A percentile compares a stretch with the other conserved stretches of the same genome.
Evolutionary conservation across 2,113 vertebrate species (phyloP).

Genomic region (Madoqua kirkii): DNA sequence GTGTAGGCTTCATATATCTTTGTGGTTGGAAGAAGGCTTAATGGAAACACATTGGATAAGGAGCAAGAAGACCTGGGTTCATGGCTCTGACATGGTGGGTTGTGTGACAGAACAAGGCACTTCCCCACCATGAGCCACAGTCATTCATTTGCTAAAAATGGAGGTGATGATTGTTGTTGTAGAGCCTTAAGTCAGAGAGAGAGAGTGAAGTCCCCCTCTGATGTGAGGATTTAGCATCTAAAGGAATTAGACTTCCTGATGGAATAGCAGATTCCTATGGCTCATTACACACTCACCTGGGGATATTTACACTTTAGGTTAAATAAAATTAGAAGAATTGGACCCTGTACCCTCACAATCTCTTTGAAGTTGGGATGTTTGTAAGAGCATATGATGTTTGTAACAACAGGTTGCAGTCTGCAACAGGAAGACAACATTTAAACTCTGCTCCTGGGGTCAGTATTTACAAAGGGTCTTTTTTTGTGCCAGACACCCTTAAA

Average conservation of each 20-base stretch:
- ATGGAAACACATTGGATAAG: background rate
- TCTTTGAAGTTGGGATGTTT: background rate
- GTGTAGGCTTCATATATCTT: rapidly evolving
- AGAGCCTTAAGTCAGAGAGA: background rate
- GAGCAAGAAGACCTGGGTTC: background rate
- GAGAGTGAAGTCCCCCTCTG: background rate
- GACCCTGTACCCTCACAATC: background rate
- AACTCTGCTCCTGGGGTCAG: background rate
- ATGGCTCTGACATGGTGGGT: background rate
- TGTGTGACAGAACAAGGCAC: background rate
- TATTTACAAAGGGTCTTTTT: background rate
- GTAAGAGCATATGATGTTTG: background rate
- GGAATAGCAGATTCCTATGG: background rate
- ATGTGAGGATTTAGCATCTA: background rate
- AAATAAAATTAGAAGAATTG: background rate
- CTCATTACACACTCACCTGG: background rate
- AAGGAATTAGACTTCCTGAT: background rate
- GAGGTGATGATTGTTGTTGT: background rate
- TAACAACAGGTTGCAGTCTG: background rate
- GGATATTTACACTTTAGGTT: background rate
- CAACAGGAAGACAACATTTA: background rate
- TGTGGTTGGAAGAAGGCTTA: background rate
- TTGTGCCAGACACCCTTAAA: background rate
- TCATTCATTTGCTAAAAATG: background rate
- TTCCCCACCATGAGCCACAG: background rate